Evolutionary conservation across 2,113 vertebrate species (phyloP).

Genomic region (Melierax canorus): DNA sequence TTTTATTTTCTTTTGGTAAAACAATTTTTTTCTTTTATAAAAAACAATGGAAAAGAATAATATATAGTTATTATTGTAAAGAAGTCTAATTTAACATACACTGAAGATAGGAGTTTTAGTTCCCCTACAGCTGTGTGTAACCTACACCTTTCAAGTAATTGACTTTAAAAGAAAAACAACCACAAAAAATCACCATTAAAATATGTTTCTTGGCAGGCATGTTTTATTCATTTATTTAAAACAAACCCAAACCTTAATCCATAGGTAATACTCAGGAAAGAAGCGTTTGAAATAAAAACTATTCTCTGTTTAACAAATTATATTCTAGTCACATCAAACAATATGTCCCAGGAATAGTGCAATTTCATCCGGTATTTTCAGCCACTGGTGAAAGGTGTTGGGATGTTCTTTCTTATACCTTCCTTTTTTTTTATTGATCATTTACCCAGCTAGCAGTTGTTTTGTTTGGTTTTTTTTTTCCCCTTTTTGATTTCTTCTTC

Average conservation of each 20-base stretch:
- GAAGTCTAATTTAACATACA: background rate
- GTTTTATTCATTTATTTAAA: slow-evolving; percentile 43
- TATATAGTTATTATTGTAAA: background rate
- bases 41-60: background rate
- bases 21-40: background rate
- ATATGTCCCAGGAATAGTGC: slow-evolving; percentile 30
- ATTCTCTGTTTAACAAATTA: slow-evolving; percentile 42
- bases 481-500: slow-evolving; percentile 48
- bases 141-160: slow-evolving; percentile 23
- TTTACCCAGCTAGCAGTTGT: slow-evolving; percentile 10
- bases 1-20: background rate
- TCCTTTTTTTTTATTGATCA: background rate
- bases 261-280: background rate
- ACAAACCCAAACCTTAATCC: background rate
- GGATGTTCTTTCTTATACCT: slow-evolving; percentile 25
- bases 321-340: slow-evolving; percentile 24
- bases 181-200: slow-evolving; percentile 26
- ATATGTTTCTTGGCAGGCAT: slow-evolving; percentile 28
- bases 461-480: background rate
- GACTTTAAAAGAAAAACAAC: slow-evolving; percentile 32
- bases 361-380: slow-evolving; percentile 58
- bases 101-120: background rate
- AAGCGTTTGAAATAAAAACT: slow-evolving; percentile 56
- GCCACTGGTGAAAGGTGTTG: slow-evolving; percentile 42
- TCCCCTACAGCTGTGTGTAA: background rate